Evolutionary conservation across 2,113 vertebrate species (phyloP).

Genomic region (Mormyrus iriodes): DNA sequence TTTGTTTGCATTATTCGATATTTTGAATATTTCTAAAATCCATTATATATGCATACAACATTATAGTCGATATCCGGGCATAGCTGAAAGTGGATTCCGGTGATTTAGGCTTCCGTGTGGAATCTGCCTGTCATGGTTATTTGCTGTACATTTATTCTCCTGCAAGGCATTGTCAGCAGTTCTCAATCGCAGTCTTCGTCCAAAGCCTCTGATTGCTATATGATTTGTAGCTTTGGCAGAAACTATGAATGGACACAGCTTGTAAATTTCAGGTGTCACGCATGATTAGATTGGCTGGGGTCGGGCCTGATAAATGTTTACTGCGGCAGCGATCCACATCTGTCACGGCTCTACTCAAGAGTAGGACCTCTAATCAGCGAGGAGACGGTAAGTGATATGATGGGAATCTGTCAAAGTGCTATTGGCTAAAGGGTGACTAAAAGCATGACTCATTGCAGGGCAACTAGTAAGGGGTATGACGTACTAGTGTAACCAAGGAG

Average conservation of each 20-base stretch:
- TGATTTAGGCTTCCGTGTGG: neutral
- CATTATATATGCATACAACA: neutral
- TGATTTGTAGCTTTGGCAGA: conserved; percentile 8
- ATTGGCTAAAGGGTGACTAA: neutral
- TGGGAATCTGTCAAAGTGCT: neutral
- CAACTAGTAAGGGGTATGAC: neutral
- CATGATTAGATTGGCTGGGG: neutral
- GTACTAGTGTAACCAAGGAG: neutral
- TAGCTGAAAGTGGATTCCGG: neutral
- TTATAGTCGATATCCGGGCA: neutral
- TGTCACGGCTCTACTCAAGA: neutral
- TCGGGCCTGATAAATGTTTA: neutral
- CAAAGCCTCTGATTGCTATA: neutral
- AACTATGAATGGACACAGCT: neutral
- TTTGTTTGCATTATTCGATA: neutral
- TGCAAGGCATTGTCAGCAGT: neutral
- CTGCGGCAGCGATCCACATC: neutral
- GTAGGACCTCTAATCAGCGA: neutral
- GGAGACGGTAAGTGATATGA: neutral
- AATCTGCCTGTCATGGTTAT: neutral
- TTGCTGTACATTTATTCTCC: neutral
- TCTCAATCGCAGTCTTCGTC: neutral
- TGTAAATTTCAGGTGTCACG: conserved; percentile 5
- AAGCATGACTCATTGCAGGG: neutral
- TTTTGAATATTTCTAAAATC: neutral